These are phyloP conservation scores for Cuniculus paca DNA, from an alignment of 2,797 vertebrate species.

Conservation along the genomic window DNA sequence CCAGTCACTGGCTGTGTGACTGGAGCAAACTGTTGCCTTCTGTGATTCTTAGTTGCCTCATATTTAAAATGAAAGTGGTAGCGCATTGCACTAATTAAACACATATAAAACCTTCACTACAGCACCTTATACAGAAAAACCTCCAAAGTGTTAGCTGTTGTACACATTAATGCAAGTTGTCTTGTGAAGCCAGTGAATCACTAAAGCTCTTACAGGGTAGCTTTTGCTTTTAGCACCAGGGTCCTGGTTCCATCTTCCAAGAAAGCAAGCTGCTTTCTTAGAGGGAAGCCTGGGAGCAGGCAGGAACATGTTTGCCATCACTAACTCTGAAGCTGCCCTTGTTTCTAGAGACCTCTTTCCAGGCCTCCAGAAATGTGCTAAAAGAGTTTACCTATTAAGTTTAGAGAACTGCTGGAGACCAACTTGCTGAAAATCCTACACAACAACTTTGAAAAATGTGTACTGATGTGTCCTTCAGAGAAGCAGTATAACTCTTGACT, in stretches of 20 bases:
- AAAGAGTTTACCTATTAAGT: background rate
- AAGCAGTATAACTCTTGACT: background rate
- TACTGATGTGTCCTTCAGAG: background rate
- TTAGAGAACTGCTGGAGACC: background rate
- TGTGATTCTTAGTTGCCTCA: background rate
- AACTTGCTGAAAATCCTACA: background rate
- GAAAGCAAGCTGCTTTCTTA: background rate
- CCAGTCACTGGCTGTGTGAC: background rate
- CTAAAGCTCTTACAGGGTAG: background rate
- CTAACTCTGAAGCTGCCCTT: background rate
- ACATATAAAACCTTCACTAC: background rate
- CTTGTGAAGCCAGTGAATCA: background rate
- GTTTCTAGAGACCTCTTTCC: background rate
- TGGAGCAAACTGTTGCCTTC: background rate
- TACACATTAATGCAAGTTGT: background rate
- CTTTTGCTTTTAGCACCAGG: background rate
- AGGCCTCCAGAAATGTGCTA: background rate
- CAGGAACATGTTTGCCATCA: background rate
- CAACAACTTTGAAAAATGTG: background rate
- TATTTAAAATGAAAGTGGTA: background rate
- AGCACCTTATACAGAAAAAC: background rate
- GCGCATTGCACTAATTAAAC: background rate
- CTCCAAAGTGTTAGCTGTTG: background rate
- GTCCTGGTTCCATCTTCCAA: background rate
- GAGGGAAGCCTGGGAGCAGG: background rate